Conservation (phyloP, 2,888 invertebrate species). For the Aphodius granarius region DNA sequence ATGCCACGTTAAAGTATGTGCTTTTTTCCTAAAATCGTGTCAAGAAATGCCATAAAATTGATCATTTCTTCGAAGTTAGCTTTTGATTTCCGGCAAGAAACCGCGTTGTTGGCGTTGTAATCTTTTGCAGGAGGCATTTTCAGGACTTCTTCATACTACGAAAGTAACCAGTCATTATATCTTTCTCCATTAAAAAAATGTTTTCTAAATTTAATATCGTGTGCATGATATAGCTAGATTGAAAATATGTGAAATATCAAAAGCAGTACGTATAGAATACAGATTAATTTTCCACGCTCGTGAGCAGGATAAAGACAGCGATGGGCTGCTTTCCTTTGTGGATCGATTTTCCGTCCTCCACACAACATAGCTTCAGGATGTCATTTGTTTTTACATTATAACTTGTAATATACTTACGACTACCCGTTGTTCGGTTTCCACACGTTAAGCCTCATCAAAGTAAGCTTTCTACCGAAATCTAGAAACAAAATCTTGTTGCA, state of each 20-base stretch:
- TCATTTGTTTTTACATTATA: constrained; percentile 30
- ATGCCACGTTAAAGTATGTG: too few relatives aligned
- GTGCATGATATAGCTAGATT: background rate
- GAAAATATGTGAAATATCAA: background rate
- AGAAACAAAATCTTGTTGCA: too few relatives aligned
- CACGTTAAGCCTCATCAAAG: constrained; percentile 1
- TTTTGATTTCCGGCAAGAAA: too few relatives aligned
- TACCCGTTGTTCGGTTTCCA: constrained; percentile 14
- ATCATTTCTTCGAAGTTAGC: too few relatives aligned
- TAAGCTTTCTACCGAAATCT: background rate
- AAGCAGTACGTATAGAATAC: background rate
- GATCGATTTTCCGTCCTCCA: background rate
- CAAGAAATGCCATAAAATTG: too few relatives aligned
- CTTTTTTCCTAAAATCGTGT: too few relatives aligned
- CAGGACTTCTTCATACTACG: too few relatives aligned
- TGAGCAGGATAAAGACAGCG: background rate
- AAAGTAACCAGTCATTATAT: too few relatives aligned
- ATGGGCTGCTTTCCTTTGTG: background rate
- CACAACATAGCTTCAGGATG: constrained; percentile 23
- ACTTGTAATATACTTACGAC: constrained; percentile 29
- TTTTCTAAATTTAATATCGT: background rate
- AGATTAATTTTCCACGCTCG: background rate
- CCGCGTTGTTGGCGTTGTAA: too few relatives aligned
- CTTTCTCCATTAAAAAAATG: too few relatives aligned
- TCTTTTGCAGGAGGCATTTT: too few relatives aligned